These are phyloP conservation scores for Gallinago jamesoni DNA, from an alignment of 2,113 vertebrate genomes.

Conservation along the genomic window DNA sequence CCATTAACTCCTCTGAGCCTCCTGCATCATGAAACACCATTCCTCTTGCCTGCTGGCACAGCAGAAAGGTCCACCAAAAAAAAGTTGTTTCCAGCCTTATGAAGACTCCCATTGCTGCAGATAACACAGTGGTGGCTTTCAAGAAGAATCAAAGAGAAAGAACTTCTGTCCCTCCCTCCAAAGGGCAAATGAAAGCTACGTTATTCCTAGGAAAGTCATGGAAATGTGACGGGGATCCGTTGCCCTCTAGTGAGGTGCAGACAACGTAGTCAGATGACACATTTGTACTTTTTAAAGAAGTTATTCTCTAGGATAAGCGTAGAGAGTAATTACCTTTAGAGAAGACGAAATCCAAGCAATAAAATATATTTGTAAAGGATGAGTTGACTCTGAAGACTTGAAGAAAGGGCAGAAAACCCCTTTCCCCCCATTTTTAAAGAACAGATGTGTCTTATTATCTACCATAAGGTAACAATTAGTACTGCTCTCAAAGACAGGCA, in stretches of 20 bases:
- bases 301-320: not conserved
- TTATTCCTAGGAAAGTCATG: not conserved
- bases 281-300: not conserved
- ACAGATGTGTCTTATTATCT: not conserved
- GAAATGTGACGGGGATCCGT: not conserved
- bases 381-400: not conserved
- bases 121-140: not conserved
- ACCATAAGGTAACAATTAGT: not conserved
- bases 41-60: not conserved
- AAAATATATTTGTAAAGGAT: not conserved
- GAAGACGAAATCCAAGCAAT: not conserved
- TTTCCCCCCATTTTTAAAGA: not conserved
- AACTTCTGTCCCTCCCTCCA: not conserved
- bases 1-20: not conserved
- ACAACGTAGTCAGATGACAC: fast-evolving
- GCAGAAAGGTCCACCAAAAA: not conserved
- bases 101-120: fast-evolving
- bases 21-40: fast-evolving
- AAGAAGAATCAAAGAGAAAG: not conserved
- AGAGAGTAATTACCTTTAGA: not conserved
- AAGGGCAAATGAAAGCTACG: not conserved
- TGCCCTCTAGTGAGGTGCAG: not conserved
- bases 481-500: not conserved
- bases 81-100: not conserved
- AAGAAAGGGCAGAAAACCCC: not conserved